These are phyloP conservation scores for Sciurus niger DNA, from an alignment of 2,113 vertebrate genomes.

Conservation along the genomic window DNA sequence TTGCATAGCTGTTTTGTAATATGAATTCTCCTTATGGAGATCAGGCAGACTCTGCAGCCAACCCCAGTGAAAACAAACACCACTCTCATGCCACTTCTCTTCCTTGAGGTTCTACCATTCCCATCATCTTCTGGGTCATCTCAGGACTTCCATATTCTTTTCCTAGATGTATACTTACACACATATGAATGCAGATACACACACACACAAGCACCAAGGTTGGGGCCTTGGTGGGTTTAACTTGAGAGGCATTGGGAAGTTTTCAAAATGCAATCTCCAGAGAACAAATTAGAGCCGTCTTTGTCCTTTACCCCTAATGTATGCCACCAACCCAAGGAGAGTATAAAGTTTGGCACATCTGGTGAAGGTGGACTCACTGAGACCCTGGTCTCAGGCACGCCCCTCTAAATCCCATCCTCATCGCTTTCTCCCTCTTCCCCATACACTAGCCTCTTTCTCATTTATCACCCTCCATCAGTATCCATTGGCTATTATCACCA, in stretches of 20 bases:
- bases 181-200: neutral
- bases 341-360: neutral
- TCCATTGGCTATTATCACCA: neutral
- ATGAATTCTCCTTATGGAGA: neutral
- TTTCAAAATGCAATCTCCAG: neutral
- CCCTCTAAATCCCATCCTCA: fast-evolving
- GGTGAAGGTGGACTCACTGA: neutral
- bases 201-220: neutral
- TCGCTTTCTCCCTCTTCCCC: neutral
- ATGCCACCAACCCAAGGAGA: neutral
- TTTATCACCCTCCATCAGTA: neutral
- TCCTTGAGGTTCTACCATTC: neutral
- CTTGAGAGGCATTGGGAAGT: neutral
- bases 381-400: neutral
- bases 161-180: neutral
- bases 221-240: neutral
- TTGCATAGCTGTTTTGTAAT: neutral
- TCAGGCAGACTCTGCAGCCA: neutral
- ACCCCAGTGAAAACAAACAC: neutral
- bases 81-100: neutral
- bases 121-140: neutral
- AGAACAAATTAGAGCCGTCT: neutral
- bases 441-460: neutral
- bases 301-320: neutral
- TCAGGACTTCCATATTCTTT: neutral